Percentiles rank a stretch among this genome's conserved stretches.
Evolutionary conservation across 30 jellyfish, hydroid and myxozoan genomes (phyloP).

Genomic region (Chironex yamaguchii): DNA sequence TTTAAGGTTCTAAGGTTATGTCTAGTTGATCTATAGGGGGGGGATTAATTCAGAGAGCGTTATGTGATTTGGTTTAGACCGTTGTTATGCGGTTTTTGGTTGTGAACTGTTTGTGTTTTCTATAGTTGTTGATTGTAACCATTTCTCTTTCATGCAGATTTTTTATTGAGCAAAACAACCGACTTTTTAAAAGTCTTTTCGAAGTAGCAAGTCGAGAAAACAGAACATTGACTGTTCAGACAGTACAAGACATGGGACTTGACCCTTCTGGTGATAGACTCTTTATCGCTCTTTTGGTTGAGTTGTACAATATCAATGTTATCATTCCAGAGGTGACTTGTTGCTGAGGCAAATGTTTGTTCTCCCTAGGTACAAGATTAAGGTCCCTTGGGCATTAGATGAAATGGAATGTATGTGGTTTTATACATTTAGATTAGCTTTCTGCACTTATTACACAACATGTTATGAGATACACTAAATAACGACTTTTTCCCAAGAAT

Average conservation of each 20-base stretch:
- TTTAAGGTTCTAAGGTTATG: too few relatives aligned
- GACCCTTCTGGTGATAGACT: slow-evolving; percentile 92
- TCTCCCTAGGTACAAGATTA: too few relatives aligned
- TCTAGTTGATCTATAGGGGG: not conserved
- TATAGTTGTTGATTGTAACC: not conserved
- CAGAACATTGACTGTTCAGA: slow-evolving; percentile 79
- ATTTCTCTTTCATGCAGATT: slow-evolving; percentile 65
- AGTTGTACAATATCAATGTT: slow-evolving; percentile 74
- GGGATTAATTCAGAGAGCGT: not conserved
- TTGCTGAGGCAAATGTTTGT: too few relatives aligned
- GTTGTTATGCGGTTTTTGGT: not conserved
- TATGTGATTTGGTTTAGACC: not conserved
- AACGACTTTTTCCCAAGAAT: too few relatives aligned
- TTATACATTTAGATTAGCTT: too few relatives aligned
- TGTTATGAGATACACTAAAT: too few relatives aligned
- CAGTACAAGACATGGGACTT: slow-evolving; percentile 90
- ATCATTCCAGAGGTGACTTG: slow-evolving; percentile 75
- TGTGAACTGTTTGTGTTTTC: not conserved
- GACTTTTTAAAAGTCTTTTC: slow-evolving; percentile 77
- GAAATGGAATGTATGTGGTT: too few relatives aligned
- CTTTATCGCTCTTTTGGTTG: slow-evolving; percentile 80
- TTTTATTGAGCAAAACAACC: slow-evolving; percentile 88
- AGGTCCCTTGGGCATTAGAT: too few relatives aligned
- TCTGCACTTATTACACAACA: too few relatives aligned
- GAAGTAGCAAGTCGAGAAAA: slow-evolving; percentile 87